Conservation (phyloP, 1,140 invertebrate species). For the Zaprionus africanus region DNA sequence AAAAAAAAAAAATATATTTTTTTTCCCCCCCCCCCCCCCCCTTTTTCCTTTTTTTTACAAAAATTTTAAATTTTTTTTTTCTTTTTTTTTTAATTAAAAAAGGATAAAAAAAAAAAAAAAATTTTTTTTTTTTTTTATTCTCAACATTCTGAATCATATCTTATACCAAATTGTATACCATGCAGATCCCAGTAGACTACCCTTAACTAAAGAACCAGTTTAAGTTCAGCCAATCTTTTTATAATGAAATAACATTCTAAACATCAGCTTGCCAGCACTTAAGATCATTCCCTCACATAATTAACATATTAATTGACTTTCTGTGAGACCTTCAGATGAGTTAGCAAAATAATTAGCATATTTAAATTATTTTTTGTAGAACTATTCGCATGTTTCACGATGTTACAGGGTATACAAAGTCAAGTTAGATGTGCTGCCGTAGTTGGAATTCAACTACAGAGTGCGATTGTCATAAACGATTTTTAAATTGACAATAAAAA, state of each 20-base stretch:
- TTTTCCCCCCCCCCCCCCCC: too few relatives aligned
- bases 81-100: too few relatives aligned
- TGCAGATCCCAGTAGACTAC: not conserved
- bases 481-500: slow-evolving; percentile 82
- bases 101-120: too few relatives aligned
- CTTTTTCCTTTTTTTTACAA: too few relatives aligned
- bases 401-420: slow-evolving; percentile 8
- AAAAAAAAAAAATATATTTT: too few relatives aligned
- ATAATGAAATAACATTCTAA: not conserved
- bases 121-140: too few relatives aligned
- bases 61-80: too few relatives aligned
- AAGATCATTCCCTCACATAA: not conserved
- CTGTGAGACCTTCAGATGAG: too few relatives aligned
- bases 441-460: slow-evolving; percentile 33
- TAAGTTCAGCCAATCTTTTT: not conserved
- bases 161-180: not conserved
- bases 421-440: not conserved
- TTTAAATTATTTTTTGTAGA: not conserved
- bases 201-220: not conserved
- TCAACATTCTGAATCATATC: not conserved
- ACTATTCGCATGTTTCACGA: not conserved
- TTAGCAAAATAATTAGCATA: not conserved
- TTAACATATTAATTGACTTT: not conserved
- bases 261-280: not conserved
- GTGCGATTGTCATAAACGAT: slow-evolving; percentile 81